Evolutionary conservation across 1,140 invertebrate species (phyloP).

Genomic region (Penaeus japonicus): DNA sequence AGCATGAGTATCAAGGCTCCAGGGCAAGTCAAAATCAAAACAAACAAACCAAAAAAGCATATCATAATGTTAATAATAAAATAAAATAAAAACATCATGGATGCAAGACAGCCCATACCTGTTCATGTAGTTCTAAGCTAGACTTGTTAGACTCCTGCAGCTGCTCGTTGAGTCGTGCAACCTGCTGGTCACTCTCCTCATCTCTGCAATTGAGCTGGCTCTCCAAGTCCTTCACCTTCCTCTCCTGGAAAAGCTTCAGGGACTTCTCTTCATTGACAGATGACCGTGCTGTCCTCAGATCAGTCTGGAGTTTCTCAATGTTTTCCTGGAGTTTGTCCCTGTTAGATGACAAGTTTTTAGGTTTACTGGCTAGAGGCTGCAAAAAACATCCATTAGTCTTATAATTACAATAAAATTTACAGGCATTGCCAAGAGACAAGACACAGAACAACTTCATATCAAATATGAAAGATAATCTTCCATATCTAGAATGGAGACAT

Average conservation of each 20-base stretch:
- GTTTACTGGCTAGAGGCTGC: background rate
- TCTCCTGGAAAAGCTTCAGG: conserved; percentile 69
- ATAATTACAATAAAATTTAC: background rate
- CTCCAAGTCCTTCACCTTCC: conserved; percentile 63
- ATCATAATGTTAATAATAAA: background rate
- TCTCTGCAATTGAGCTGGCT: conserved; percentile 41
- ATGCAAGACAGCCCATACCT: background rate
- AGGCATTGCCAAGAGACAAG: too few species aligned
- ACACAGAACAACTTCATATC: background rate
- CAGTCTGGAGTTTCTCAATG: conserved; percentile 59
- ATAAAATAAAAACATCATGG: background rate
- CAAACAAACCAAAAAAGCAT: background rate
- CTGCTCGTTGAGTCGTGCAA: conserved; percentile 36
- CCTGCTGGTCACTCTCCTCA: conserved; percentile 48
- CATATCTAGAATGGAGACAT: too few species aligned
- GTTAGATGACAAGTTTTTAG: background rate
- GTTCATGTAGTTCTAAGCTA: conserved; percentile 30
- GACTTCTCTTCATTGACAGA: conserved; percentile 69
- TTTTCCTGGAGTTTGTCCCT: conserved; percentile 42
- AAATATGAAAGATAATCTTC: too few species aligned
- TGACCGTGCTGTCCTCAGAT: conserved; percentile 61
- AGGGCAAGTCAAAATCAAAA: background rate
- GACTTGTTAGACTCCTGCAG: conserved; percentile 6
- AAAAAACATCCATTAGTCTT: too few species aligned
- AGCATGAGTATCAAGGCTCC: background rate